phyloP scores from a whole-genome alignment of 1,140 invertebrate species.

The Drosophila hydei region DNA sequence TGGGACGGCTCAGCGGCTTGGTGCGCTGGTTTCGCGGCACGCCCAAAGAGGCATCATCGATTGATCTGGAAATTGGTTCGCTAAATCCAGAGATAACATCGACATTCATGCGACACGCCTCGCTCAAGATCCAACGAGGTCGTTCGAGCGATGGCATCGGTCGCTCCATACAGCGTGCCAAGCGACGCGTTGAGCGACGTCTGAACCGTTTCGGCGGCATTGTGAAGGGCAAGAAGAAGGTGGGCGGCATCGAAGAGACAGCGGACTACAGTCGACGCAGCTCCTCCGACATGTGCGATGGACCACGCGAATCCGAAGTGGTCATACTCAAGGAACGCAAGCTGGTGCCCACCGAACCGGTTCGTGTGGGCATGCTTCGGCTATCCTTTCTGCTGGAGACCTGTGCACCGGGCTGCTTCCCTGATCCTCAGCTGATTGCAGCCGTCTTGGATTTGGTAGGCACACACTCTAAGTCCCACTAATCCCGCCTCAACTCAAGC shows the following conservation, averaged over 20 bases:
- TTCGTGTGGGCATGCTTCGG: constrained; percentile 92
- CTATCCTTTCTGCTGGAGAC: constrained; percentile 96
- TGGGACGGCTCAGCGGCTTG: constrained; percentile 86
- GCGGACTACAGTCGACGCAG: constrained; percentile 92
- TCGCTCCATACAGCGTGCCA: constrained; percentile 90
- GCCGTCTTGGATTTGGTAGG: constrained; percentile 96
- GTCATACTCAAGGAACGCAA: constrained; percentile 93
- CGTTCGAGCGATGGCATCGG: constrained; percentile 85
- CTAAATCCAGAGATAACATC: constrained; percentile 84
- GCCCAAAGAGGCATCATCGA: constrained; percentile 84
- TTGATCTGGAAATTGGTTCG: constrained; percentile 85
- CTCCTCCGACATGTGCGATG: constrained; percentile 91
- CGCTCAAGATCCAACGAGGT: constrained; percentile 83
- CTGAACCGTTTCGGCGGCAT: constrained; percentile 88
- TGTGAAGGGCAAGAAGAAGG: constrained; percentile 92
- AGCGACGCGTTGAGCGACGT: constrained; percentile 93
- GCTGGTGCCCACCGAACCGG: constrained; percentile 89
- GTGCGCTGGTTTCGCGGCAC: constrained; percentile 88
- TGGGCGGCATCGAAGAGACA: constrained; percentile 93
- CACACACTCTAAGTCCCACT: not conserved
- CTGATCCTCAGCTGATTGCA: constrained; percentile 97
- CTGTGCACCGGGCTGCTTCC: constrained; percentile 96
- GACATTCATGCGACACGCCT: constrained; percentile 83
- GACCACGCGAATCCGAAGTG: constrained; percentile 92
- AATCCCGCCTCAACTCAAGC: not conserved